Percentiles rank a stretch among this genome's conserved stretches.
phyloP scores from a whole-genome alignment of 2,797 vertebrate genomes.

The Astyanax mexicanus region DNA sequence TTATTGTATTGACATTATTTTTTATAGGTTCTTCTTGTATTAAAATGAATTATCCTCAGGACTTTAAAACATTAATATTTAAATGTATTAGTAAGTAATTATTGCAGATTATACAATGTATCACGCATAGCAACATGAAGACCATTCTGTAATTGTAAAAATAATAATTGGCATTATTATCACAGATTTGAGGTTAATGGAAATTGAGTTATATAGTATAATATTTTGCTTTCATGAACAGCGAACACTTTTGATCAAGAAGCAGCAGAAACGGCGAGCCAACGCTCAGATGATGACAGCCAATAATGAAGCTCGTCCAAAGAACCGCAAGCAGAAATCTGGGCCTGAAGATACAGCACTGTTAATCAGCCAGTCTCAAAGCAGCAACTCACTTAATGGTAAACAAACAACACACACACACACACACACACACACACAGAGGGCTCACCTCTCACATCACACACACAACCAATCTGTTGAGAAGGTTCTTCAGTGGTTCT shows the following conservation, averaged over 20 bases:
- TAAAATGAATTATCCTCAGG: no score
- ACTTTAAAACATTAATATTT: no score
- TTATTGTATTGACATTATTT: no score
- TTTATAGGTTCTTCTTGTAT: no score
- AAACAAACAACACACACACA: constrained; percentile 37
- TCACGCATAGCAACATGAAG: no score
- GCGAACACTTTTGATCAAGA: constrained; percentile 85
- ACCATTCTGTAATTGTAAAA: no score
- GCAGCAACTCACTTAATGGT: constrained; percentile 78
- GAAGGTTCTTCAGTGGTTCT: not conserved
- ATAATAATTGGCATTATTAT: no score
- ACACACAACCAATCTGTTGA: not conserved
- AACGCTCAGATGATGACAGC: constrained; percentile 87
- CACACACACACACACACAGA: not conserved
- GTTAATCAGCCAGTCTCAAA: constrained; percentile 77
- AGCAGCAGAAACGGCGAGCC: constrained; percentile 85
- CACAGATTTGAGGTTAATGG: no score
- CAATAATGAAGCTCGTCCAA: constrained; percentile 78
- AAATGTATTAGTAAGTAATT: no score
- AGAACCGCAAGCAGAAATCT: constrained; percentile 73
- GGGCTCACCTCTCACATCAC: not conserved
- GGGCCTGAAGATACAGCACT: constrained; percentile 75
- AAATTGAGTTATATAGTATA: no score
- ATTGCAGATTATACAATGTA: no score
- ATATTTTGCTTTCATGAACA: constrained; percentile 54